Percentiles rank a stretch among this genome's conserved stretches.
Conservation (phyloP, 2,797 vertebrate species). For the Helarctos malayanus region DNA sequence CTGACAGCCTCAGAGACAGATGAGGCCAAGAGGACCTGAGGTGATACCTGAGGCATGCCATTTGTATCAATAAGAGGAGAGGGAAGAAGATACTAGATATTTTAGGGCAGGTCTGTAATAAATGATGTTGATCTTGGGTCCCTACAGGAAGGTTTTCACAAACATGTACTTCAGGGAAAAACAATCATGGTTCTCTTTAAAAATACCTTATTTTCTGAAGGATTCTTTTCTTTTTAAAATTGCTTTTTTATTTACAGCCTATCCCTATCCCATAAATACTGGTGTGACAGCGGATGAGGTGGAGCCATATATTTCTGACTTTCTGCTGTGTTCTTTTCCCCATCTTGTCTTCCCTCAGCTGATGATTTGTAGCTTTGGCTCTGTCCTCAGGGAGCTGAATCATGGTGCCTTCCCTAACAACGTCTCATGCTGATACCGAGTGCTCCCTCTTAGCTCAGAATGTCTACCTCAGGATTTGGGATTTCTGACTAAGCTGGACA, state of each 20-base stretch:
- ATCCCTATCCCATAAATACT: not conserved
- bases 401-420: not conserved
- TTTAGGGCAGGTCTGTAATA: not conserved
- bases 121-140: not conserved
- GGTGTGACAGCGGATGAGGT: no score
- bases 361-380: not conserved
- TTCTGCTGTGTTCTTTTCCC: not conserved
- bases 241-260: not conserved
- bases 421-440: fast-evolving
- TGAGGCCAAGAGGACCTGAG: not conserved
- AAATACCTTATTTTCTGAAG: not conserved
- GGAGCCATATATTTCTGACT: not conserved
- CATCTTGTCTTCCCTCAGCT: not conserved
- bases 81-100: not conserved
- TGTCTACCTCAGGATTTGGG: not conserved
- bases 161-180: not conserved
- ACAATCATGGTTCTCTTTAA: not conserved
- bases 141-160: not conserved
- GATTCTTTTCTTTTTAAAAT: not conserved
- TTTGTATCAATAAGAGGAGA: not conserved
- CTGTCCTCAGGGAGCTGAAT: not conserved
- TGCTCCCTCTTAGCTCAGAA: not conserved
- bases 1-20: not conserved
- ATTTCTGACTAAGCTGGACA: not conserved
- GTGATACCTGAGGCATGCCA: fast-evolving